These are phyloP conservation scores for Molossus alvarezi DNA, from an alignment of 2,797 vertebrate genomes.

Conservation along the genomic window DNA sequence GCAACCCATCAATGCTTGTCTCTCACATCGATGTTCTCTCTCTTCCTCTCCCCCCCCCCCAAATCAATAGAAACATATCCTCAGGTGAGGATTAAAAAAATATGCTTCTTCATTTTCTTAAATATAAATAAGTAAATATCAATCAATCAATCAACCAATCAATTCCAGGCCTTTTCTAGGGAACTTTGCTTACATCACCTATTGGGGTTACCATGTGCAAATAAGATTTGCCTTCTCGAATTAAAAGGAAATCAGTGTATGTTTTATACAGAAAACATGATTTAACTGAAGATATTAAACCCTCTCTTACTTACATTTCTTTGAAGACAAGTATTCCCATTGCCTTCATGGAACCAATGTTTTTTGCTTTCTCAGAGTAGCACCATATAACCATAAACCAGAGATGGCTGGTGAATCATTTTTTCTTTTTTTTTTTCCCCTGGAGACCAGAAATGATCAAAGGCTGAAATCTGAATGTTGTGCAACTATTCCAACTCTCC, in stretches of 20 bases:
- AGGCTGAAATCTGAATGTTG: neutral
- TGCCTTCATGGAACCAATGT: neutral
- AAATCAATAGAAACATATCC: neutral
- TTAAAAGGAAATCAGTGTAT: neutral
- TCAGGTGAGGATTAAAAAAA: neutral
- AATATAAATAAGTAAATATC: neutral
- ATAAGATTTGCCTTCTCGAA: neutral
- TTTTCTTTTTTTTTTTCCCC: neutral
- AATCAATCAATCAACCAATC: neutral
- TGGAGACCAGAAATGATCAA: slow-evolving; percentile 37
- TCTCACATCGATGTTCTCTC: neutral
- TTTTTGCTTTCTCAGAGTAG: neutral
- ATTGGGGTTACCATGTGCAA: neutral
- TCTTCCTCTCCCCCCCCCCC: neutral
- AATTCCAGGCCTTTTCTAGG: neutral
- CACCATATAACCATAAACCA: neutral
- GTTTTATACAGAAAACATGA: neutral
- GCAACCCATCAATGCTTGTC: neutral
- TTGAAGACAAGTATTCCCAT: neutral
- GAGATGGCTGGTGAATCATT: neutral
- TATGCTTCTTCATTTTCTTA: neutral
- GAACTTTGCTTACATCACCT: neutral
- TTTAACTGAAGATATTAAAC: neutral
- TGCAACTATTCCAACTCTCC: neutral
- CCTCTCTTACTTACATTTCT: neutral